These are phyloP conservation scores for Rhaphigaster nebulosa DNA, from an alignment of 2,888 invertebrate species.

Conservation along the genomic window DNA sequence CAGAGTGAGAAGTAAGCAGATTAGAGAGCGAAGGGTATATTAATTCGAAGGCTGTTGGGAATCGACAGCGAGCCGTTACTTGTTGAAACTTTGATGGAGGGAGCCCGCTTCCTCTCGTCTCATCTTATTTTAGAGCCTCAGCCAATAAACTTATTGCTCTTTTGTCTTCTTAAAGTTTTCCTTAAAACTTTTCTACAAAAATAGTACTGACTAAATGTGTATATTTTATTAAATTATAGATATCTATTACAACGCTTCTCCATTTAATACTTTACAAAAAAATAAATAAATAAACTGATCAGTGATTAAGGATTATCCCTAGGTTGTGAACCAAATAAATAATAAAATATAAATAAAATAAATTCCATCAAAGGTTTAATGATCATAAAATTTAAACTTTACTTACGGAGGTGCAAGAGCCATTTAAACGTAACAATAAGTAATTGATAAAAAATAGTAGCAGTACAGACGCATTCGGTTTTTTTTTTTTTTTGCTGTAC, in stretches of 20 bases:
- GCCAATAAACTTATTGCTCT: background rate
- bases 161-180: background rate
- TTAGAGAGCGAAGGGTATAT: slow-evolving; percentile 1
- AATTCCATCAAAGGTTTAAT: too few relatives aligned
- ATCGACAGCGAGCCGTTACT: background rate
- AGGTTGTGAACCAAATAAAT: too few relatives aligned
- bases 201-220: background rate
- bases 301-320: too few relatives aligned
- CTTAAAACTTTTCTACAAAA: background rate
- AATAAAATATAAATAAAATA: too few relatives aligned
- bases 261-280: too few relatives aligned
- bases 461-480: too few relatives aligned
- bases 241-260: background rate
- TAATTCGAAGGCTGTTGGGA: background rate
- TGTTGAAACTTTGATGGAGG: slow-evolving; percentile 20
- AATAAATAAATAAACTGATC: too few relatives aligned
- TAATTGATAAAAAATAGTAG: too few relatives aligned
- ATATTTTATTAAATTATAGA: background rate
- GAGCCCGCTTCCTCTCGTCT: background rate
- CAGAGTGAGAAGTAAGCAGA: background rate
- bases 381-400: too few relatives aligned
- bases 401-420: too few relatives aligned
- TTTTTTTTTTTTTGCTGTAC: too few relatives aligned
- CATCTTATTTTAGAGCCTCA: background rate
- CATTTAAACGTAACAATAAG: too few relatives aligned